Conservation (phyloP, 2,888 invertebrate genomes). For the Drosophila ochracea region DNA sequence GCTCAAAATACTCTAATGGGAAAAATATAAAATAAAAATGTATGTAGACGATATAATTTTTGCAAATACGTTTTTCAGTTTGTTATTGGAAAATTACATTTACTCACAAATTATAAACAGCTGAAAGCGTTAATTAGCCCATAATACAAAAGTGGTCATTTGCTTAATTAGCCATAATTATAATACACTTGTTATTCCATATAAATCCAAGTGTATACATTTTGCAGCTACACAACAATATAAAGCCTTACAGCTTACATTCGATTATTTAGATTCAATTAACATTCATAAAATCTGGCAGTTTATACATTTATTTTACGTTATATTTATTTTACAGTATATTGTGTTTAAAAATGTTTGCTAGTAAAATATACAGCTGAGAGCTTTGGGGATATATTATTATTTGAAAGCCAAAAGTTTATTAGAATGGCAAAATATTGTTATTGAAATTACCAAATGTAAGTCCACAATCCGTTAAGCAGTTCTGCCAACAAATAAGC, state of each 20-base stretch:
- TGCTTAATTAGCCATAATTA: slow-evolving; percentile 1
- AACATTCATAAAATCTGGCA: slow-evolving; percentile 34
- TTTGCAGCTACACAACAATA: neutral
- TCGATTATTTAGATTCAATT: slow-evolving; percentile 53
- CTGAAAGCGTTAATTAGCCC: neutral
- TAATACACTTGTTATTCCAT: neutral
- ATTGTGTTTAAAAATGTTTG: neutral
- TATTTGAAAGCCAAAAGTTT: neutral
- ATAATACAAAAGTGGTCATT: slow-evolving; percentile 3
- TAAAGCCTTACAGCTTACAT: neutral
- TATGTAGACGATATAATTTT: neutral
- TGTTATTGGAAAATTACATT: neutral
- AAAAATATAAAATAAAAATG: too few species aligned
- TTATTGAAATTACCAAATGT: neutral
- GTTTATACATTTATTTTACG: slow-evolving; percentile 3
- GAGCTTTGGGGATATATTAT: too few species aligned
- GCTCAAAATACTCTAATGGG: neutral
- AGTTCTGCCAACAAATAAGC: neutral
- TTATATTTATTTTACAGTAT: too few species aligned
- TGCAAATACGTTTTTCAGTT: too few species aligned
- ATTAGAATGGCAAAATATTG: neutral
- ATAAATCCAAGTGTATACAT: neutral
- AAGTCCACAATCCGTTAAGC: neutral
- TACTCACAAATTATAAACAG: neutral
- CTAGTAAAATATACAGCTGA: neutral